Conservation (phyloP, 2,797 vertebrate species). For the Apogon hyalosoma region DNA sequence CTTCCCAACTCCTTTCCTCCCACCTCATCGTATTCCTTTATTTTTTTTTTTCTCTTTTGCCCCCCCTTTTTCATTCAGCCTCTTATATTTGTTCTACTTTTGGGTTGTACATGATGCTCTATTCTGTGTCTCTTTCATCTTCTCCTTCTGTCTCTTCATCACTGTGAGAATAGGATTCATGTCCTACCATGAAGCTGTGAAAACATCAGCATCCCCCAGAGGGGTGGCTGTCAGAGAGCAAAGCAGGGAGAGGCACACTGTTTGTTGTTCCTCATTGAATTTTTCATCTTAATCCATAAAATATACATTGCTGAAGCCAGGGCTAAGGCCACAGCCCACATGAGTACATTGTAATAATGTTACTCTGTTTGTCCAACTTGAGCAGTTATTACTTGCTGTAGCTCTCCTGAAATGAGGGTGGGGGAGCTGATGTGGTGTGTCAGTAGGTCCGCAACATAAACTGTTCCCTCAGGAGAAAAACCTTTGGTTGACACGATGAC, state of each 20-base stretch:
- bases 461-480: conserved; percentile 21
- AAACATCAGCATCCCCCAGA: conserved; percentile 64
- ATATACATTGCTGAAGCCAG: conserved; percentile 65
- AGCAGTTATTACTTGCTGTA: conserved; percentile 52
- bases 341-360: conserved; percentile 60
- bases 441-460: conserved; percentile 28
- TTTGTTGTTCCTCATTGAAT: conserved; percentile 76
- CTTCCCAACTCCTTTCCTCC: conserved; percentile 24
- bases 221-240: conserved; percentile 68
- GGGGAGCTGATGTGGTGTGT: conserved; percentile 11
- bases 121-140: conserved; percentile 63
- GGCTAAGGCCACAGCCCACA: conserved; percentile 51
- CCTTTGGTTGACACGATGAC: conserved; percentile 59
- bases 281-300: conserved; percentile 79
- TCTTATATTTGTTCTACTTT: conserved; percentile 66
- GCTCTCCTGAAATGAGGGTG: conserved; percentile 8
- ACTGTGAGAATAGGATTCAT: conserved; percentile 71
- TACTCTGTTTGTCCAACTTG: conserved; percentile 62
- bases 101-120: conserved; percentile 34
- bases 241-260: conserved; percentile 44
- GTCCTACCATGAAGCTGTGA: conserved; percentile 66
- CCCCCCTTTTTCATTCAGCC: conserved; percentile 30
- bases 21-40: conserved; percentile 14
- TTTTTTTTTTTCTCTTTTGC: background rate
- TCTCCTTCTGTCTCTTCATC: conserved; percentile 64